A percentile compares a stretch with the other conserved stretches of the same genome.
phyloP scores from a whole-genome alignment of 2,113 vertebrate species.

The Epinephelus lanceolatus region DNA sequence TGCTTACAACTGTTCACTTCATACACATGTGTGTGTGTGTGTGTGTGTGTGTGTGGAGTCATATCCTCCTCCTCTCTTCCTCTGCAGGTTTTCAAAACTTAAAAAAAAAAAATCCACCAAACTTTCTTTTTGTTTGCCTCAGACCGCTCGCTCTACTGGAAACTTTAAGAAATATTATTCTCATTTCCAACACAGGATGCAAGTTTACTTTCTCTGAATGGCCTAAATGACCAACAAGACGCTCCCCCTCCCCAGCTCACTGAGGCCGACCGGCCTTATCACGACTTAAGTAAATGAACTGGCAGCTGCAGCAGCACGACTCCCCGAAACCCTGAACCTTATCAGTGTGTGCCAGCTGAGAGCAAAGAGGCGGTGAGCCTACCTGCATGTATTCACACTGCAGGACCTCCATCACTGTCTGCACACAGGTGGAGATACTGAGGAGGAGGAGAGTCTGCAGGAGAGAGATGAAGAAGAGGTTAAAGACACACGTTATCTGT shows the following conservation, averaged over 20 bases:
- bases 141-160: neutral
- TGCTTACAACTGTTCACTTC: neutral
- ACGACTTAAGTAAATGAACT: slow-evolving; percentile 32
- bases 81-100: neutral
- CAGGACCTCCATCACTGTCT: slow-evolving; percentile 49
- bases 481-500: neutral
- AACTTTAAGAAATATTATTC: slow-evolving; percentile 12
- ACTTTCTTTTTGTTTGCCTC: neutral
- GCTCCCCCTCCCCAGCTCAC: neutral
- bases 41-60: neutral
- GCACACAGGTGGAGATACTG: slow-evolving; percentile 11
- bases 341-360: slow-evolving; percentile 46
- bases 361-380: slow-evolving; percentile 1
- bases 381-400: neutral
- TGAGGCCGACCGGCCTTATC: slow-evolving; percentile 24
- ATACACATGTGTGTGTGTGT: no score
- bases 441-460: neutral
- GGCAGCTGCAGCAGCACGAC: slow-evolving; percentile 8
- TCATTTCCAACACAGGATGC: neutral
- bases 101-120: neutral
- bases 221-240: slow-evolving; percentile 28
- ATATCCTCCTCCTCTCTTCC: neutral
- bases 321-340: slow-evolving; percentile 34
- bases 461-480: neutral
- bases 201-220: slow-evolving; percentile 23